Evolutionary conservation across 2,113 vertebrate genomes (phyloP).

Genomic region (Toxotes jaculatrix): DNA sequence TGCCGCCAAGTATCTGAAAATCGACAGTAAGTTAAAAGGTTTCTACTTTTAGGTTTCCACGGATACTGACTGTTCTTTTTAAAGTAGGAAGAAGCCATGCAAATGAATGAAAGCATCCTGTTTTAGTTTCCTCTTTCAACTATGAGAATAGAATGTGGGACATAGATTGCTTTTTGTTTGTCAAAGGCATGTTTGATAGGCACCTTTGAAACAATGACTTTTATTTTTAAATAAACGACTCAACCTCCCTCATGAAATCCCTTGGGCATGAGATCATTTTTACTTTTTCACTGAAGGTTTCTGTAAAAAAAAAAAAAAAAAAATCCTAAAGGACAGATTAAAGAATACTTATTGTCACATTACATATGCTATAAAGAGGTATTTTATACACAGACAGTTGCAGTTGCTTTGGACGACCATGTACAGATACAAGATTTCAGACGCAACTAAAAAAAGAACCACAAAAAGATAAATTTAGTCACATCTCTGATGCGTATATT

Average conservation of each 20-base stretch:
- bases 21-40: conserved; percentile 65
- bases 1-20: conserved; percentile 40
- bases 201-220: conserved; percentile 58
- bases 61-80: conserved; percentile 46
- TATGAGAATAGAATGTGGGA: conserved; percentile 64
- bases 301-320: conserved; percentile 28
- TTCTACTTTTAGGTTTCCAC: conserved; percentile 64
- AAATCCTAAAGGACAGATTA: conserved; percentile 39
- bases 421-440: conserved; percentile 49
- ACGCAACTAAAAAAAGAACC: conserved; percentile 52
- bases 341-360: conserved; percentile 46
- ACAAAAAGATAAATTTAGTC: conserved; percentile 58
- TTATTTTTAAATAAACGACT: conserved; percentile 80
- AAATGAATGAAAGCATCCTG: conserved; percentile 61
- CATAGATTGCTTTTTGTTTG: conserved; percentile 58
- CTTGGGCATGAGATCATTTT: conserved; percentile 55
- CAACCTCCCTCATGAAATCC: conserved; percentile 62
- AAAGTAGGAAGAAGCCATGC: conserved; percentile 52
- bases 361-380: conserved; percentile 70
- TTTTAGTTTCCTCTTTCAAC: conserved; percentile 66
- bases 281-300: conserved; percentile 23
- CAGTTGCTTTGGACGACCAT: conserved; percentile 30
- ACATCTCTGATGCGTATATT: conserved; percentile 30
- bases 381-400: conserved; percentile 51
- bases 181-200: conserved; percentile 68